Evolutionary conservation across 1,140 invertebrate genomes (phyloP).

Genomic region (Grapholita molesta): DNA sequence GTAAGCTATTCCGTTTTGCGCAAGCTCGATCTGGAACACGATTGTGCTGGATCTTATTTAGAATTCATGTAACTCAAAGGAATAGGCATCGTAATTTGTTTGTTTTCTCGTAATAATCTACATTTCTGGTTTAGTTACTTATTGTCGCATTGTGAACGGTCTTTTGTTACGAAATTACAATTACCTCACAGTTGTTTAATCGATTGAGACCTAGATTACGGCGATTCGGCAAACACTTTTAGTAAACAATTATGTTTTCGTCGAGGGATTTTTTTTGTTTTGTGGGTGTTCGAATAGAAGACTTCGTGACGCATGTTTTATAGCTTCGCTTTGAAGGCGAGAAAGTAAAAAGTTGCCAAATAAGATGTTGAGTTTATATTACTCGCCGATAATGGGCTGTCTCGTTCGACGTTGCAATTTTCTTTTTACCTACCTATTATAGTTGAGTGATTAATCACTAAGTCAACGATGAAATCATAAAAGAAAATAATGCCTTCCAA

Average conservation of each 20-base stretch:
- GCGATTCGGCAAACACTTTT: not conserved
- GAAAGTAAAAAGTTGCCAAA: not conserved
- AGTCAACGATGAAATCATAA: not conserved
- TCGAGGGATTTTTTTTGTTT: not conserved
- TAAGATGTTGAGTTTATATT: not conserved
- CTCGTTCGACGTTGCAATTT: not conserved
- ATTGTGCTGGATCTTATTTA: not conserved
- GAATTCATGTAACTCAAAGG: constrained; percentile 6
- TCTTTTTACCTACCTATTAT: not conserved
- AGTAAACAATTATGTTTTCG: not conserved
- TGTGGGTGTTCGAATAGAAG: not conserved
- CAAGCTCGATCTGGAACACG: not conserved
- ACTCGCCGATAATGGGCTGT: not conserved
- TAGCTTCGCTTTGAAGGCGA: not conserved
- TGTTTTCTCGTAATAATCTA: constrained; percentile 5
- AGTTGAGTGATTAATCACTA: not conserved
- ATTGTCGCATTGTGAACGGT: not conserved
- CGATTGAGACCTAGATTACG: constrained; percentile 1
- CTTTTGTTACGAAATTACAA: not conserved
- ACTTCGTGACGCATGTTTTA: not conserved
- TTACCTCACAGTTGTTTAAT: constrained; percentile 8
- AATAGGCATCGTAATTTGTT: constrained; percentile 9
- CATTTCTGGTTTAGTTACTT: not conserved
- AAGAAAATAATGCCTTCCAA: not conserved
- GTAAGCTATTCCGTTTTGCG: not conserved